phyloP scores from a whole-genome alignment of 2,888 invertebrate species.

The Melanotus villosus region DNA sequence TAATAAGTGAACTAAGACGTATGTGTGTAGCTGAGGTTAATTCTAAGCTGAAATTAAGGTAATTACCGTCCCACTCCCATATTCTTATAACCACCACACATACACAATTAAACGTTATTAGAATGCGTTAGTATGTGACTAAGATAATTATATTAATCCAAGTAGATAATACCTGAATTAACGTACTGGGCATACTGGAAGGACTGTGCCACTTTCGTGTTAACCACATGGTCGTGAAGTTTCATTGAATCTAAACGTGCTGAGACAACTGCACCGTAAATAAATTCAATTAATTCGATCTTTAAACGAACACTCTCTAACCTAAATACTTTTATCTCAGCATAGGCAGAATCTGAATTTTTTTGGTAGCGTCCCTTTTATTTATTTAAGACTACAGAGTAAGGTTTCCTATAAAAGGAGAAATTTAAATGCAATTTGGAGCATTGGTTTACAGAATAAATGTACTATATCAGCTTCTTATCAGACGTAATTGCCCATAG shows the following conservation, averaged over 20 bases:
- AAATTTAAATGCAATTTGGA: not conserved
- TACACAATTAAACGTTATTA: slow-evolving; percentile 31
- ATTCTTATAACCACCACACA: slow-evolving; percentile 15
- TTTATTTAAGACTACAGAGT: no score
- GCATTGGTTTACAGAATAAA: not conserved
- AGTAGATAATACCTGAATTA: slow-evolving; percentile 38
- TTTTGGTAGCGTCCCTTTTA: no score
- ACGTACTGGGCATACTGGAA: slow-evolving; percentile 33
- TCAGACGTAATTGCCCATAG: slow-evolving; percentile 10
- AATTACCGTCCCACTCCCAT: slow-evolving; percentile 22
- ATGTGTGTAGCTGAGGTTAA: slow-evolving; percentile 20
- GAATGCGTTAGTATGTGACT: slow-evolving; percentile 22
- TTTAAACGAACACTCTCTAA: slow-evolving; percentile 16
- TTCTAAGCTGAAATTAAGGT: slow-evolving; percentile 8
- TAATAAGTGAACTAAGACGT: slow-evolving; percentile 1
- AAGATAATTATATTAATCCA: slow-evolving; percentile 37
- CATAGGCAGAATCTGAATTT: not conserved
- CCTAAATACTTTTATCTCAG: slow-evolving; percentile 16
- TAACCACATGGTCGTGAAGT: slow-evolving; percentile 40
- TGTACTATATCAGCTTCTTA: not conserved
- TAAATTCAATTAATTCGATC: slow-evolving; percentile 25
- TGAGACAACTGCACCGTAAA: slow-evolving; percentile 18
- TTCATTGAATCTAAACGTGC: slow-evolving; percentile 38
- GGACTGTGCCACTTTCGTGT: slow-evolving; percentile 43
- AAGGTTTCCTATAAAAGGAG: no score